These are phyloP conservation scores for Micromys minutus DNA, from an alignment of 2,113 vertebrate genomes.

Conservation along the genomic window DNA sequence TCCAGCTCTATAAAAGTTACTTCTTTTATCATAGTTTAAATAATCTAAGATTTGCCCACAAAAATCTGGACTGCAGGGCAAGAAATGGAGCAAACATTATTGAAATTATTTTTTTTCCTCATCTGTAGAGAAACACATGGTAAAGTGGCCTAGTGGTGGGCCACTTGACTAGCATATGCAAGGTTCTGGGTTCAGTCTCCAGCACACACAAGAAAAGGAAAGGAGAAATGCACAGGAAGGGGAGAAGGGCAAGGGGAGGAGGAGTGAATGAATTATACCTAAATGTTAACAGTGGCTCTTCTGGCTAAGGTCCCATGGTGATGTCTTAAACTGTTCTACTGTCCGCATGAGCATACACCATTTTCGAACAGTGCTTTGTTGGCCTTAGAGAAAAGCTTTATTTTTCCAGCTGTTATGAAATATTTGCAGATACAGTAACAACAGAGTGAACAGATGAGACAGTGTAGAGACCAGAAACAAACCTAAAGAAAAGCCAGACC, in stretches of 20 bases:
- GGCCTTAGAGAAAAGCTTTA: background rate
- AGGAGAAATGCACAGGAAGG: background rate
- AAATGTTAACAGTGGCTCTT: slow-evolving; percentile 25
- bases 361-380: background rate
- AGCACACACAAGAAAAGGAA: background rate
- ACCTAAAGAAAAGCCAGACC: background rate
- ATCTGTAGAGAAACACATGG: slow-evolving; percentile 10
- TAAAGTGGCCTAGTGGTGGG: background rate
- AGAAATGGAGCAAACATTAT: background rate
- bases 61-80: background rate
- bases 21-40: slow-evolving; percentile 5
- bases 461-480: background rate
- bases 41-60: slow-evolving; percentile 22
- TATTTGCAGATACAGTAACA: background rate
- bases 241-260: too few relatives aligned
- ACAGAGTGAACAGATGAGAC: rapidly evolving
- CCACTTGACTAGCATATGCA: background rate
- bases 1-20: background rate
- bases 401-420: background rate
- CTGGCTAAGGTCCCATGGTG: background rate
- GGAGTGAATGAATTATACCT: background rate
- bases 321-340: background rate
- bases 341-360: background rate
- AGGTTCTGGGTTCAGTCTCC: background rate
- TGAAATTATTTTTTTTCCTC: slow-evolving; percentile 24